phyloP scores from a whole-genome alignment of 92 coral and sea anemone species.

The Plumapathes pennacea region DNA sequence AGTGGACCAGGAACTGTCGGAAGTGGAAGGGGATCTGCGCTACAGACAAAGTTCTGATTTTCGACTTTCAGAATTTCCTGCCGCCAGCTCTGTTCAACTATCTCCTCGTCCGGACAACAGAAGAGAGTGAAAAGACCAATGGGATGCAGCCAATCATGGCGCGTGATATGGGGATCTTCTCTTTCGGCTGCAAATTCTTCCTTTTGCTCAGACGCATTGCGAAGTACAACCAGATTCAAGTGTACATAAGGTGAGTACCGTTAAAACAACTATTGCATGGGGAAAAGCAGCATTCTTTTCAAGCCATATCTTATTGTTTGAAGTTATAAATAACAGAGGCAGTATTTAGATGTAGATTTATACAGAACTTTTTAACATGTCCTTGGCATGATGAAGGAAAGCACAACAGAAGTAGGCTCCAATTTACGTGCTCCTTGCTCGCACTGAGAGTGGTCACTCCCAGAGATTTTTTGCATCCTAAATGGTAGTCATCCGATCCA shows the following conservation, averaged over 20 bases:
- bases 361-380: too few species aligned
- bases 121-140: constrained; percentile 31
- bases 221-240: constrained; percentile 53
- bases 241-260: constrained; percentile 46
- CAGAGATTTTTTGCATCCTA: too few species aligned
- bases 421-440: too few species aligned
- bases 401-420: too few species aligned
- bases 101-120: constrained; percentile 51
- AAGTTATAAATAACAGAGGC: background rate
- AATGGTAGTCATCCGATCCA: too few species aligned
- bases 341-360: background rate
- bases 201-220: constrained; percentile 21
- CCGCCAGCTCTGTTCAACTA: constrained; percentile 66
- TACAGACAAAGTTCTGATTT: constrained; percentile 43
- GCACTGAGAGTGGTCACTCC: too few species aligned
- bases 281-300: background rate
- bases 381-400: too few species aligned
- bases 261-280: background rate
- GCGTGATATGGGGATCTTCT: constrained; percentile 57
- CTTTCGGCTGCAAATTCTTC: constrained; percentile 57
- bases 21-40: constrained; percentile 50
- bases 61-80: constrained; percentile 62
- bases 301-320: background rate
- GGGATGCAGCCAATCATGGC: constrained; percentile 59
- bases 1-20: constrained; percentile 49